Conservation (phyloP, 2,888 invertebrate species). For the Odontomyia ornata region DNA sequence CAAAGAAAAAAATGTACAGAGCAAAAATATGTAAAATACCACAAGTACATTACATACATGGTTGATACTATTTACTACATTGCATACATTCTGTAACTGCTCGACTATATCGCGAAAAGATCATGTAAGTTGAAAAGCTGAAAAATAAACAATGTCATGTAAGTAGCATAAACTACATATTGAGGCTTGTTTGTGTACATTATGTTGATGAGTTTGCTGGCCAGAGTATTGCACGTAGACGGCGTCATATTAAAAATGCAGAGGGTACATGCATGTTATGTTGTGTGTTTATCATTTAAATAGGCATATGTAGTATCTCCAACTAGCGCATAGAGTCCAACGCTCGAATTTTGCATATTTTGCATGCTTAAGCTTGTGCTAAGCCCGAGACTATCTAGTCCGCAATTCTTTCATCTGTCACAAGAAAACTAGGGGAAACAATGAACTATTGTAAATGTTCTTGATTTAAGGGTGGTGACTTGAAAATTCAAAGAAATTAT, state of each 20-base stretch:
- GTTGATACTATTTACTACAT: not conserved
- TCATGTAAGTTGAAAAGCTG: constrained; percentile 22
- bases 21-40: not conserved
- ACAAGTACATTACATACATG: not conserved
- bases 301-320: not conserved
- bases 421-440: constrained; percentile 20
- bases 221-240: not conserved
- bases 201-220: not conserved
- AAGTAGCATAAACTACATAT: not conserved
- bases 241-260: constrained; percentile 3
- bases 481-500: not conserved
- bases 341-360: constrained; percentile 15
- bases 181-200: not conserved
- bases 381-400: not conserved
- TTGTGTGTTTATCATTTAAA: not conserved
- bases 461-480: not conserved
- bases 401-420: constrained; percentile 12
- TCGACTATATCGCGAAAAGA: constrained; percentile 18
- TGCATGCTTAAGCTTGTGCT: not conserved
- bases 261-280: not conserved
- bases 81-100: not conserved
- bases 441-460: not conserved
- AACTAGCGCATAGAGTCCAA: not conserved
- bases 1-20: too few species aligned
- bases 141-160: constrained; percentile 10